These are phyloP conservation scores for Lates japonicus DNA, from an alignment of 2,797 vertebrate genomes.

Conservation along the genomic window DNA sequence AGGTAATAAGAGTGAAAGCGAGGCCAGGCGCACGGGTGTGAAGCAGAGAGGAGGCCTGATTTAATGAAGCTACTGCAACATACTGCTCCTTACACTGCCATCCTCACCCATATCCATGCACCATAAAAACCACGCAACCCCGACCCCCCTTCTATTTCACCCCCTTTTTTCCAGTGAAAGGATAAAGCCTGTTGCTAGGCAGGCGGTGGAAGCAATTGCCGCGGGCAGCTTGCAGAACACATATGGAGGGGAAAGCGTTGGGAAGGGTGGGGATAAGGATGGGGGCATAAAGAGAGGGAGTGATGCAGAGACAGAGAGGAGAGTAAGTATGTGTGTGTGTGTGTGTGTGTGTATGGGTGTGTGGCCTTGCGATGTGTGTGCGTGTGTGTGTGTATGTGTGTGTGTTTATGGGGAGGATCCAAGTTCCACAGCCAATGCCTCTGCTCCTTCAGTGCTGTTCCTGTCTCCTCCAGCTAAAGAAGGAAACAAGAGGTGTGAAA, in stretches of 20 bases:
- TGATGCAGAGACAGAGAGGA: slow-evolving; percentile 58
- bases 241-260: slow-evolving; percentile 70
- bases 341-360: too few relatives aligned
- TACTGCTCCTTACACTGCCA: slow-evolving; percentile 35
- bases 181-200: slow-evolving; percentile 88
- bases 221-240: slow-evolving; percentile 87
- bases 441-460: slow-evolving; percentile 48
- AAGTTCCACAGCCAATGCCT: slow-evolving; percentile 80
- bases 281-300: slow-evolving; percentile 68
- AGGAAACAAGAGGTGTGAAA: slow-evolving; percentile 71
- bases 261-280: slow-evolving; percentile 73
- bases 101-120: slow-evolving; percentile 47
- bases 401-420: slow-evolving; percentile 54
- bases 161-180: slow-evolving; percentile 73
- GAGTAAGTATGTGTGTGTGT: slow-evolving; percentile 28
- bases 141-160: slow-evolving; percentile 37
- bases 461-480: slow-evolving; percentile 59
- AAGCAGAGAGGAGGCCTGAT: slow-evolving; percentile 27
- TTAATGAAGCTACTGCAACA: slow-evolving; percentile 68
- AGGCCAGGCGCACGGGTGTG: slow-evolving; percentile 33
- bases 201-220: slow-evolving; percentile 88
- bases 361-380: too few relatives aligned
- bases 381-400: slow-evolving; percentile 22
- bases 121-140: too few relatives aligned
- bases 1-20: slow-evolving; percentile 11